Base-by-base conservation (phyloP, 2,113 vertebrate genomes). In the Campylomormyrus tamandua region DNA sequence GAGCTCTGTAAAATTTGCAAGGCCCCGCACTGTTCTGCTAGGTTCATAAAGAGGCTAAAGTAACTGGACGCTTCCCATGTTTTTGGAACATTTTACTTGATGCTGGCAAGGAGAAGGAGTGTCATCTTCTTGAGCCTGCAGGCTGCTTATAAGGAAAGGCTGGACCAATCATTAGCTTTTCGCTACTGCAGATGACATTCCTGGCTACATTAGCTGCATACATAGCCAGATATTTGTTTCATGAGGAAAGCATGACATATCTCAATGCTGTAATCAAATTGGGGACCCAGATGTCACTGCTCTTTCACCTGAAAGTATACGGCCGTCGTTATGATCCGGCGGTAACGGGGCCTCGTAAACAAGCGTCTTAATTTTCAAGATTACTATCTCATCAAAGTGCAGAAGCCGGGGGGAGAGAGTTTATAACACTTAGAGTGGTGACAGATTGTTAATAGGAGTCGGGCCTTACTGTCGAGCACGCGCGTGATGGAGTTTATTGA, bases 71-170 rank as follows among this genome's bases (percentile, higher is more conserved):
- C 88, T 90, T 89, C 89, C 70, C 83, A 70, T 39, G 21, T 87
- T 24, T 53, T 53, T 89, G 62, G n/a, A 31, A 31, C 9, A 13
- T 88, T 87, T 89, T 91, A 90, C 91, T 92, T 56, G 39, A 39
- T 39, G 19, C 17, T 62, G 91, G 88, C 89, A 91, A 91, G 92
- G 91, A 93, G 88, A 91, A 90, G 89, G 93, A 52, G 92, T 90
- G 92, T 87, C 48, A 24, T 93, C 93, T 94, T 92, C 89, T 91
- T 92, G 90, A 93, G 88, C 92, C 91, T 92, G 93, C 93, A 91
- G 94, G 94, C 86, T 95, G 95, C 92, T 87, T 93, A 93, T 95
- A 92, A 93, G 94, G 52, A 93, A 93, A 90, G 92, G 91, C 91
- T 92, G 92, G 93, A 92, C 92, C 91, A 92, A 90, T 93, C 93